A percentile compares a stretch with the other conserved stretches of the same genome.
These are phyloP conservation scores for Ferrisia virgata DNA, from an alignment of 2,888 invertebrate genomes.

Conservation along the genomic window DNA sequence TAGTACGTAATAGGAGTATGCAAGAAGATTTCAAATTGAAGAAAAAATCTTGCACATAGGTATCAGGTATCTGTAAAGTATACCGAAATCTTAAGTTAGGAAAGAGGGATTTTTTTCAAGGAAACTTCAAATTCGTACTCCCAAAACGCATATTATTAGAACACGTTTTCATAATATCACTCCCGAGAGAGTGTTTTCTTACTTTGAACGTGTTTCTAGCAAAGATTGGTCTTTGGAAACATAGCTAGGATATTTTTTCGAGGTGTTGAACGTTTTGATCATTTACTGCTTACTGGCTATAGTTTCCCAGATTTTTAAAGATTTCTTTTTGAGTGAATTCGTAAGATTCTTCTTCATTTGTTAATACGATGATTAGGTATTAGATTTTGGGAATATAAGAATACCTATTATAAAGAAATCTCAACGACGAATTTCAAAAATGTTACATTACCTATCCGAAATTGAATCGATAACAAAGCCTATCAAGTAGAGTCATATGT, in stretches of 20 bases:
- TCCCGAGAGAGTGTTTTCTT: background rate
- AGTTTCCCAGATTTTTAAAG: background rate
- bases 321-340: background rate
- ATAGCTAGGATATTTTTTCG: background rate
- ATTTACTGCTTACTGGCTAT: background rate
- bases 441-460: background rate
- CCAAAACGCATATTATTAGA: conserved; percentile 12
- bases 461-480: background rate
- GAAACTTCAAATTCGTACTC: background rate
- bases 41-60: no score
- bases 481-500: background rate
- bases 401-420: background rate
- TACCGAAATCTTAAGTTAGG: background rate
- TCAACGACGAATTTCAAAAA: background rate
- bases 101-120: background rate
- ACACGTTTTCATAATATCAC: conserved; percentile 4
- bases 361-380: background rate
- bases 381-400: background rate
- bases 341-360: background rate
- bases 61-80: no score
- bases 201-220: conserved; percentile 11
- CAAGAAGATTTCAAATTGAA: no score
- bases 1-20: no score
- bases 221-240: background rate
- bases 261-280: background rate